These are phyloP conservation scores for Hoplodrina blanda DNA, from an alignment of 2,888 invertebrate genomes.

Conservation along the genomic window DNA sequence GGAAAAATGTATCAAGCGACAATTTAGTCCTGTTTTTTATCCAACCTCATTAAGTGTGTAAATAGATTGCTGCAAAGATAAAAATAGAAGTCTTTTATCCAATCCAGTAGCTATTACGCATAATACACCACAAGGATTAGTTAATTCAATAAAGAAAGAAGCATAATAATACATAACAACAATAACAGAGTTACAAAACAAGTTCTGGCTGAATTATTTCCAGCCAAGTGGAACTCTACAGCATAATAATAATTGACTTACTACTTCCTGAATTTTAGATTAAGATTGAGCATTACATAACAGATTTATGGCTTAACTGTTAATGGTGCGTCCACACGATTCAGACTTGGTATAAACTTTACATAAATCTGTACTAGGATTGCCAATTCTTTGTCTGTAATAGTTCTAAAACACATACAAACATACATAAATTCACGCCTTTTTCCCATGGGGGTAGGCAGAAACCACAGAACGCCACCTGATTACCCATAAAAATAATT, in stretches of 20 bases:
- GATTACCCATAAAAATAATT: no score
- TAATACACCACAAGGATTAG: slow-evolving; percentile 10
- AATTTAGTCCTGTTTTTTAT: no score
- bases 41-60: no score
- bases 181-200: slow-evolving; percentile 48
- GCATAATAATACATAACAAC: slow-evolving; percentile 34
- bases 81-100: not conserved
- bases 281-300: slow-evolving; percentile 33
- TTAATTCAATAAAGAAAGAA: slow-evolving; percentile 30
- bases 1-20: no score
- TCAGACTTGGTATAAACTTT: no score
- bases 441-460: no score
- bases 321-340: not conserved
- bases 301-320: slow-evolving; percentile 27
- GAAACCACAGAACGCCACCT: no score
- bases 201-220: slow-evolving; percentile 51
- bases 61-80: not conserved
- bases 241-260: slow-evolving; percentile 52
- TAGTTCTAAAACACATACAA: no score
- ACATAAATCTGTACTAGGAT: no score
- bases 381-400: no score
- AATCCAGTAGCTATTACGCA: not conserved
- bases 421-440: no score
- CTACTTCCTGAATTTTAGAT: slow-evolving; percentile 57
- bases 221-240: slow-evolving; percentile 50